These are phyloP conservation scores for Aporophyla nigra DNA, from an alignment of 2,888 invertebrate genomes.

Conservation along the genomic window DNA sequence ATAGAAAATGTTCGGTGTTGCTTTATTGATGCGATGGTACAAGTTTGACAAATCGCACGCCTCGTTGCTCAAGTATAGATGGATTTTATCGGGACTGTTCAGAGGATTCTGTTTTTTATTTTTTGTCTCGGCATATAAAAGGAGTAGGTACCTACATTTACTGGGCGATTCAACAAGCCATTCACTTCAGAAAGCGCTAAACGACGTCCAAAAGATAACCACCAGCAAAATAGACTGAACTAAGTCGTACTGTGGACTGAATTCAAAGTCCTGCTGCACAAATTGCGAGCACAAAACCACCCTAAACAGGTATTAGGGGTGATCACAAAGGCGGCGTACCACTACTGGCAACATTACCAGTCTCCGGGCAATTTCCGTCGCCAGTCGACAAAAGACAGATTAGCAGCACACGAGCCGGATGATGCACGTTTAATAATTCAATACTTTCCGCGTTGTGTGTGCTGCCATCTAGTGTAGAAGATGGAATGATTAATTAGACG, in stretches of 20 bases:
- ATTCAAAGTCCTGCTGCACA: slow-evolving; percentile 46
- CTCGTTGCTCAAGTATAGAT: slow-evolving; percentile 30
- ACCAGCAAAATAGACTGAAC: slow-evolving; percentile 23
- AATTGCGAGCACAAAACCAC: slow-evolving; percentile 55
- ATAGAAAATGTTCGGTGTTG: slow-evolving; percentile 51
- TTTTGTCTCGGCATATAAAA: background rate
- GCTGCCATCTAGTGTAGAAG: slow-evolving; percentile 23
- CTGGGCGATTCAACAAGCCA: background rate
- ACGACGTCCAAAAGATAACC: slow-evolving; percentile 11
- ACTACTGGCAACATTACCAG: slow-evolving; percentile 66
- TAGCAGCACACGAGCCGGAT: slow-evolving; percentile 74
- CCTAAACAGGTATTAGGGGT: slow-evolving; percentile 62
- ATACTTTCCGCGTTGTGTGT: slow-evolving; percentile 59
- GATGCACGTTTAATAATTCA: slow-evolving; percentile 81
- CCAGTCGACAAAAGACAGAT: slow-evolving; percentile 82
- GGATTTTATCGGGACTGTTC: slow-evolving; percentile 24
- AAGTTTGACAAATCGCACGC: slow-evolving; percentile 55
- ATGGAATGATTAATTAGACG: background rate
- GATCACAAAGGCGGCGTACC: slow-evolving; percentile 52
- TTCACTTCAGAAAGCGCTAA: slow-evolving; percentile 1
- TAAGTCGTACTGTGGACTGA: slow-evolving; percentile 33
- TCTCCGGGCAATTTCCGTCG: slow-evolving; percentile 70
- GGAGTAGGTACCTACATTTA: background rate
- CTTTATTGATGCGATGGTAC: slow-evolving; percentile 53
- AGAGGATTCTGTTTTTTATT: background rate